Conservation (phyloP, 2,797 vertebrate species). For the Fistularia tabacaria region DNA sequence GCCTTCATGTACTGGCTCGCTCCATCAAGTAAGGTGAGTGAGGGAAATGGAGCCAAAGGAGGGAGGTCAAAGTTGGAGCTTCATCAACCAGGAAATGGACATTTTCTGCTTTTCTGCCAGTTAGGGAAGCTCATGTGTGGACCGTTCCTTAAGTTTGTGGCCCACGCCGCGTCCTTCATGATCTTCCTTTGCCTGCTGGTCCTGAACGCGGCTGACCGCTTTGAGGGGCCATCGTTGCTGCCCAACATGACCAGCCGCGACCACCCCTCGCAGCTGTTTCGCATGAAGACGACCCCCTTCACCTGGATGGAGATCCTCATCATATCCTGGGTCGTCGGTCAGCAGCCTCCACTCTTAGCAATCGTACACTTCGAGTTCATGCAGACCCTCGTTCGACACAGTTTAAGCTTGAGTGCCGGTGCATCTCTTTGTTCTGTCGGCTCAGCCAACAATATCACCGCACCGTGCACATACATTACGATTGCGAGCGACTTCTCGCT, state of each 20-base stretch:
- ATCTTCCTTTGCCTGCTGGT: conserved; percentile 92
- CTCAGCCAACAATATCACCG: too few relatives aligned
- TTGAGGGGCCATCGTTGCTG: conserved; percentile 87
- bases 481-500: too few relatives aligned
- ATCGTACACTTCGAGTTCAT: too few relatives aligned
- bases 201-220: conserved; percentile 93
- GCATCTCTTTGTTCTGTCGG: too few relatives aligned
- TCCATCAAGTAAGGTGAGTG: conserved; percentile 92
- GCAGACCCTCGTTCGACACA: too few relatives aligned
- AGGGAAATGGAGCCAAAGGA: too few relatives aligned
- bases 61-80: too few relatives aligned
- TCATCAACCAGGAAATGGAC: not conserved
- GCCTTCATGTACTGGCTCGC: conserved; percentile 89
- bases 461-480: too few relatives aligned
- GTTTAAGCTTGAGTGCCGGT: too few relatives aligned
- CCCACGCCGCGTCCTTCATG: conserved; percentile 92
- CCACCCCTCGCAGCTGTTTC: conserved; percentile 87
- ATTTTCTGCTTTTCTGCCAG: conserved; percentile 58
- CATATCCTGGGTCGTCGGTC: conserved; percentile 96
- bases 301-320: conserved; percentile 97
- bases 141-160: conserved; percentile 96
- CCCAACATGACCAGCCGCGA: conserved; percentile 91
- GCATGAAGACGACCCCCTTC: conserved; percentile 94
- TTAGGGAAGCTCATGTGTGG: conserved; percentile 88
- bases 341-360: not conserved